Conservation (phyloP, 2,888 invertebrate genomes). For the Callyntrura guangdongensis region DNA sequence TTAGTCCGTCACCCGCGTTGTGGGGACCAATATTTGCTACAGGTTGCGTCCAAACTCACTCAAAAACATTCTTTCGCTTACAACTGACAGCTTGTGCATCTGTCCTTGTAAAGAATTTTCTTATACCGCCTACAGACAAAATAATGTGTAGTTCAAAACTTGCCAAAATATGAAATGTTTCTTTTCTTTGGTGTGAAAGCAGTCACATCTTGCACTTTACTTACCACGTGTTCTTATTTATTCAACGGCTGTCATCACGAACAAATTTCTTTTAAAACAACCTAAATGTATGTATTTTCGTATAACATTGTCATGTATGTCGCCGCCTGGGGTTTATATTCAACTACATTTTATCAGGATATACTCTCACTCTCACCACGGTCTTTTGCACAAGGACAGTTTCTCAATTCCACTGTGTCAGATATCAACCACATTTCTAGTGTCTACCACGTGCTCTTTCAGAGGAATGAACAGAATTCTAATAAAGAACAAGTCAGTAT, state of each 20-base stretch:
- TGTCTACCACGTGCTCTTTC: slow-evolving; percentile 56
- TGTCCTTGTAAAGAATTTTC: background rate
- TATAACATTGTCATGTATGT: background rate
- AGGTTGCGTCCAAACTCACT: too few relatives aligned
- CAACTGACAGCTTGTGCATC: too few relatives aligned
- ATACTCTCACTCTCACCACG: too few relatives aligned
- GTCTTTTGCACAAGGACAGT: background rate
- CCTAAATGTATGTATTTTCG: background rate
- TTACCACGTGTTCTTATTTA: slow-evolving; percentile 34
- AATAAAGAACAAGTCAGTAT: background rate
- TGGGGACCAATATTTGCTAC: too few relatives aligned
- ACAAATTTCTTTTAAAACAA: background rate
- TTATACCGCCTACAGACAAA: background rate
- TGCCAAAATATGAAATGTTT: background rate
- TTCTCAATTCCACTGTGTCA: slow-evolving; percentile 50
- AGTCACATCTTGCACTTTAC: slow-evolving; percentile 16
- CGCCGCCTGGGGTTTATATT: slow-evolving; percentile 11
- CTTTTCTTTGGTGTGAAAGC: background rate
- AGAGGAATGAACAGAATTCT: slow-evolving; percentile 58
- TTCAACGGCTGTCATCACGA: background rate
- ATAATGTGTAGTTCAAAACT: too few relatives aligned
- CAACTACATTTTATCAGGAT: too few relatives aligned
- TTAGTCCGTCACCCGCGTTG: too few relatives aligned
- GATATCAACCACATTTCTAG: slow-evolving; percentile 33
- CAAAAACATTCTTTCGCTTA: too few relatives aligned